Evolutionary conservation across 2,113 vertebrate genomes (phyloP).

Genomic region (Edolisoma coerulescens): DNA sequence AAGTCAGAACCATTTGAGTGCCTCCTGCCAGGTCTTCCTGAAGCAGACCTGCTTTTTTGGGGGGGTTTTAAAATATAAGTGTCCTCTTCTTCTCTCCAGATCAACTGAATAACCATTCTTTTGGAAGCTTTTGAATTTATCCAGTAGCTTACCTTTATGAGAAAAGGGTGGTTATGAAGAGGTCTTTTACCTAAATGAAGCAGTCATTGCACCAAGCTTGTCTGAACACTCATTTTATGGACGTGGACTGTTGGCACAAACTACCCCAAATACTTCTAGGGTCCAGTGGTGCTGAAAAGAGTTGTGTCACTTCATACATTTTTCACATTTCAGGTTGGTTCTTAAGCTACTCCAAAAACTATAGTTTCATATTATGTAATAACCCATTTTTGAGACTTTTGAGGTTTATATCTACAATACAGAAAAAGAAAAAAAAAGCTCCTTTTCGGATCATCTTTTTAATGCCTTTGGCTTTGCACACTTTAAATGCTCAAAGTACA

Average conservation of each 20-base stretch:
- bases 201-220: not conserved
- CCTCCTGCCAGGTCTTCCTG: not conserved
- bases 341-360: not conserved
- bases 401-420: not conserved
- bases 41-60: not conserved
- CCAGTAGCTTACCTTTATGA: not conserved
- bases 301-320: not conserved
- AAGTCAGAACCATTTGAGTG: not conserved
- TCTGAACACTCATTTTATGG: not conserved
- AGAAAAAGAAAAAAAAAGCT: not conserved
- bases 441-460: not conserved
- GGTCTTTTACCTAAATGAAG: not conserved
- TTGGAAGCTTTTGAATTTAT: not conserved
- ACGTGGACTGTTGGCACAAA: fast-evolving
- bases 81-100: not conserved
- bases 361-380: not conserved
- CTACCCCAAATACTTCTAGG: not conserved
- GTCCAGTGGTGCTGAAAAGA: not conserved
- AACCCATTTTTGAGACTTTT: not conserved
- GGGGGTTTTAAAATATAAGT: fast-evolving
- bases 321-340: not conserved
- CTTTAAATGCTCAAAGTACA: not conserved
- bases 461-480: not conserved
- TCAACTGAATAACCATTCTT: not conserved
- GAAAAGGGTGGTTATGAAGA: not conserved